Base-by-base conservation (phyloP, 1,140 invertebrate species). In the Drosophila fuyamai region DNA sequence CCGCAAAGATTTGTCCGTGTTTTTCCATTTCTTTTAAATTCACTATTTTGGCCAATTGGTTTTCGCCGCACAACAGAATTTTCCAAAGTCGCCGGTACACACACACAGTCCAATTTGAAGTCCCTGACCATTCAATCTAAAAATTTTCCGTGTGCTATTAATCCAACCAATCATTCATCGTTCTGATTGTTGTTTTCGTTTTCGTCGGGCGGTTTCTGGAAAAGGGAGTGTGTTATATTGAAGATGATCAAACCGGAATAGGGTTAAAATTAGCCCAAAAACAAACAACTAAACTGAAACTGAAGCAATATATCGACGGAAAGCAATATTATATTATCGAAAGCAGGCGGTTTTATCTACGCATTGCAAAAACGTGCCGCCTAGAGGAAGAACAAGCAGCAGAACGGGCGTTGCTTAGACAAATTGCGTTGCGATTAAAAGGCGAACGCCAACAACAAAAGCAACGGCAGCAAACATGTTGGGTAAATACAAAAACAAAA, bases 341-440 rank as follows among this genome's bases (percentile, higher is more conserved):
- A 18, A 43, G 40, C 41, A 57, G 38, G 46, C 43, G 56, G 67
- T 74, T 79, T 79, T 61, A 78, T 74, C 67, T 74, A 80, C 84
- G 80, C 82, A 81, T 83, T 82, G 68, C 75, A 70, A 71, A 83
- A 83, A 89, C 84, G 83, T 86, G 84, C 66, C 79, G 68, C 44
- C 48, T 32, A 74, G 53, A 44, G 82, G 67, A 59, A 71, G 65
- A 65, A 65, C 57, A 67, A 79, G 68, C 57, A 74, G 62, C 61
- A 62, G 76, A 51, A 56, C 79, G 76, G 80, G 80, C 83, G 80
- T 86, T 88, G 83, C 84, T 86, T 86, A 89, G 83, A 89, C 77
- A 89, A 88, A 88, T 88, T 88, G 84, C 84, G 84, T 88, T 88
- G 76, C 81, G 84, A 86, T 78, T 88, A 88, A 88, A 76, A 83